Base-by-base conservation (phyloP, 2,113 vertebrate genomes). In the Onychorhynchus coronatus region DNA sequence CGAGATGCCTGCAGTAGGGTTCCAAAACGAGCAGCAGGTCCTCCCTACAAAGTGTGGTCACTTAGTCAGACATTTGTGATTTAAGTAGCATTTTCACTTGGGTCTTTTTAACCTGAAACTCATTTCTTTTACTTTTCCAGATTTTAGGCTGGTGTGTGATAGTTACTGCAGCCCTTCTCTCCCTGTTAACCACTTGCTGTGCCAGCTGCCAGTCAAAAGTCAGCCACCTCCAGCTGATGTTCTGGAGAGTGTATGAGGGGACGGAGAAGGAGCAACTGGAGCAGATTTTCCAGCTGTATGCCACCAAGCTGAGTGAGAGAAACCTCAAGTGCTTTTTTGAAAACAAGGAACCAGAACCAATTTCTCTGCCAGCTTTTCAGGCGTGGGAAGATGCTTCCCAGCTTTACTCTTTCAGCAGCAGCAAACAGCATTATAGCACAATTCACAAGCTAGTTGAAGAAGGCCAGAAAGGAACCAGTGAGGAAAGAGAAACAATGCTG, bases 81-180 rank as follows among this genome's bases (percentile, higher is more conserved):
- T 73, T 35, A 88, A 88, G 39, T 0, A 50, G 22, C 21, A 33
- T 67, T 93, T 89, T 83, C 59, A 42, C 37, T 66, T 53, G 35
- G 5, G 13, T 52, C 23, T 71, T 63, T 78, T 52, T 90, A 91
- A 93, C 33, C 41, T 68, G 56, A 74, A 85, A 59, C 42, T 62
- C 8, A 9, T 83, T 66, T 85, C 16, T 53, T 97, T 93, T 96
- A 12, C 92, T 81, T 91, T 59, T 76, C 81, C 93, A 99, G 99
- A 98, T 99, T 75, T 91, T 99, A 94, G 99, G 99, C 9, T 99
- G 99, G 99, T 97, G 98, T 85, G 95, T 99, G 93, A 98, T 99
- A 81, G 94, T 98, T 27, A 97, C 91, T 12, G 56, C 98, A 70
- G 97, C 98, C 89, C 77, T 98, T 65, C 95, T 97, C 50, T 98